Conservation (phyloP, 2,888 invertebrate species). For the Asteroscopus sphinx region DNA sequence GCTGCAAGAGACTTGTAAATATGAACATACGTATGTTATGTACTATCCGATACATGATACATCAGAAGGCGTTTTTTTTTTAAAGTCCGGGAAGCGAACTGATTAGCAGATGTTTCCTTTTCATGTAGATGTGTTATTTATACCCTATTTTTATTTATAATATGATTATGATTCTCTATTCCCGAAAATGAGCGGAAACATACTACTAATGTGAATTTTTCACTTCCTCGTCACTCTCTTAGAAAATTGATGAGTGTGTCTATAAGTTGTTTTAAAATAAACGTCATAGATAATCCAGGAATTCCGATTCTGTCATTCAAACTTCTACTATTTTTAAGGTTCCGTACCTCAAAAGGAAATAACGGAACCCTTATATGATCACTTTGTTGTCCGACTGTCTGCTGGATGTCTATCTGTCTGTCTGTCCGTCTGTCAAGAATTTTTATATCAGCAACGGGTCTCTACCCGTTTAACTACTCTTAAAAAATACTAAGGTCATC, state of each 20-base stretch:
- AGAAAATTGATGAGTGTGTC: conserved; percentile 46
- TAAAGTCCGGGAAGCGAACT: conserved; percentile 46
- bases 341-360: too few species aligned
- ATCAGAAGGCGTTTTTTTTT: conserved; percentile 39
- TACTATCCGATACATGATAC: conserved; percentile 34
- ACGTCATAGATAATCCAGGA: conserved; percentile 20
- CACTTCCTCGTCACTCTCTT: conserved; percentile 59
- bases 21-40: conserved; percentile 31
- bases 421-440: too few species aligned
- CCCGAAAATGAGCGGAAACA: conserved; percentile 69
- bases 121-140: conserved; percentile 62
- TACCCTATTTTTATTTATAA: conserved; percentile 54
- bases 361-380: too few species aligned
- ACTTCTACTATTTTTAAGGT: too few species aligned
- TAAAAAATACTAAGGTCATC: too few species aligned
- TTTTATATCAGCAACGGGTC: not conserved
- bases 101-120: conserved; percentile 73
- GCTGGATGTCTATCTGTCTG: too few species aligned
- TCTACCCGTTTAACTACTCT: too few species aligned
- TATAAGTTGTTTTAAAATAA: conserved; percentile 34
- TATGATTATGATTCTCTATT: conserved; percentile 62
- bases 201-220: conserved; percentile 63
- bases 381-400: too few species aligned
- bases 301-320: conserved; percentile 24
- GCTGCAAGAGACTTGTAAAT: conserved; percentile 36